phyloP scores from a whole-genome alignment of 2,797 vertebrate species.

The Galagoides demidoff region DNA sequence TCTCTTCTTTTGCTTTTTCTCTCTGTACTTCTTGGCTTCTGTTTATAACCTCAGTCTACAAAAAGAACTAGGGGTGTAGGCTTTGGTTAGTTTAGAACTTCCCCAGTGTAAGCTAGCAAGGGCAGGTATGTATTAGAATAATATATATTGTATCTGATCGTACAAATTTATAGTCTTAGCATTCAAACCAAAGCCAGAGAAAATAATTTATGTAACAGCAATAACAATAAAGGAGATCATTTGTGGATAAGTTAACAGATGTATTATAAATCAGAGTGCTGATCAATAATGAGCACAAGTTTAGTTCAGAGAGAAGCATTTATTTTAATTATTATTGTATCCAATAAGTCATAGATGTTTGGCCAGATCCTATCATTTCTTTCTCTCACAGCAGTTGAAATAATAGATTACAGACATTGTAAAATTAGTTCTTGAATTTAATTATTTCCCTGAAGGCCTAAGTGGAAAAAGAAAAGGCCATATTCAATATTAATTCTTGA shows the following conservation, averaged over 20 bases:
- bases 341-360: neutral
- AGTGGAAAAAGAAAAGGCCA: neutral
- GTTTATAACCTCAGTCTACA: neutral
- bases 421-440: conserved; percentile 42
- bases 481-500: conserved; percentile 35
- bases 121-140: neutral
- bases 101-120: neutral
- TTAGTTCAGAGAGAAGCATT: conserved; percentile 32
- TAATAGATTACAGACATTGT: conserved; percentile 19
- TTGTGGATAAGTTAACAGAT: neutral
- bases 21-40: neutral
- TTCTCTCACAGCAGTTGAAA: neutral
- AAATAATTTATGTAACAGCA: conserved; percentile 20
- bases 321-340: neutral
- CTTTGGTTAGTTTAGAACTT: neutral
- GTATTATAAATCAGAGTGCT: neutral
- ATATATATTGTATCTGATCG: neutral
- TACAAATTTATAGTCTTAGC: neutral
- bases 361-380: neutral
- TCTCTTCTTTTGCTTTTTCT: neutral
- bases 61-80: neutral
- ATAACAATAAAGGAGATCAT: neutral
- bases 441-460: conserved; percentile 13
- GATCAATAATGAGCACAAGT: conserved; percentile 39
- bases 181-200: conserved; percentile 2